Evolutionary conservation across 23 tunicate species (phyloP), one percentile per base, ranked within the genome.

Genomic region (Ascidia mentula): DNA sequence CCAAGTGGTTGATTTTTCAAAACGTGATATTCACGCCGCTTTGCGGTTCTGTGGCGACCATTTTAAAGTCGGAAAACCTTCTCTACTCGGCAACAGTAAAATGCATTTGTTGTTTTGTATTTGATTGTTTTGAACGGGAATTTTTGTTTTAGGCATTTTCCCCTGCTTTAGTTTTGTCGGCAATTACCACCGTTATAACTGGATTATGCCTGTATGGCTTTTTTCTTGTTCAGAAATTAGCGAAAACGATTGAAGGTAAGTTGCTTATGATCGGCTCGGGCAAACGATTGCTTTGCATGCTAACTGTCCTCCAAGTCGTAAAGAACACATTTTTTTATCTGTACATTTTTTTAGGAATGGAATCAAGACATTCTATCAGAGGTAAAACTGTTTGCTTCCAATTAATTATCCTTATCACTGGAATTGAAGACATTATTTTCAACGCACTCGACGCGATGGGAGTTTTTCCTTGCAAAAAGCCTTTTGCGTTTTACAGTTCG

Each of bases 291-390:
- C n/a, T n/a, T n/a, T n/a, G n/a, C n/a, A n/a, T n/a, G n/a, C n/a
- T n/a, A n/a, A n/a, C n/a, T n/a, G n/a, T n/a, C n/a, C n/a, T n/a
- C n/a, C n/a, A n/a, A n/a, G n/a, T n/a, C n/a, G n/a, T n/a, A n/a
- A n/a, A n/a, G n/a, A n/a, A n/a, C n/a, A n/a, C n/a, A n/a, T n/a
- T n/a, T n/a, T n/a, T n/a, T n/a, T n/a, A n/a, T n/a, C n/a, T n/a
- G n/a, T n/a, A n/a, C n/a, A n/a, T n/a, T n/a, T n/a, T n/a, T 61
- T 8, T 74, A 93, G 98, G 98, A 35, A 88, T 93, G 93, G 98
- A 93, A 75, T 78, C 72, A 53, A 85, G 78, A 37, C 98, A 93
- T 80, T 84, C 87, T 4, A 77, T 93, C 8, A 73, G 37, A 36
- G 98, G 98, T 31, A 93, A 93, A 83, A 88, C 98, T 13, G 26